Percentiles rank a stretch among this genome's conserved stretches.
Evolutionary conservation across 2,113 vertebrate species (phyloP).

Genomic region (Nannospalax galili): DNA sequence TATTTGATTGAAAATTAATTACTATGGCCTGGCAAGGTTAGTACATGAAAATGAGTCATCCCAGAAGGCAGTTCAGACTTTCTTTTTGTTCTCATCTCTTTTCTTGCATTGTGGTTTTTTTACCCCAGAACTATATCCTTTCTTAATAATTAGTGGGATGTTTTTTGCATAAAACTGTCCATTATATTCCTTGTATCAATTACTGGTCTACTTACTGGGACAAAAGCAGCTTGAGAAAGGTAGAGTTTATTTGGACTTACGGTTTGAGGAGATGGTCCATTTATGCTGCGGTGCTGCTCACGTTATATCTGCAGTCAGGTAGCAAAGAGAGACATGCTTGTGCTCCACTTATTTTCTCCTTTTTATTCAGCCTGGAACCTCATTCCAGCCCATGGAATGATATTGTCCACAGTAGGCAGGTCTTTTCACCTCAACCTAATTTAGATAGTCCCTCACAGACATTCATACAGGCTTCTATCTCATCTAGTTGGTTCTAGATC

Average conservation of each 20-base stretch:
- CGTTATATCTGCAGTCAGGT: too few relatives aligned
- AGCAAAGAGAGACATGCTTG: too few relatives aligned
- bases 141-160: not conserved
- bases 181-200: not conserved
- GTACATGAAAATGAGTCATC: not conserved
- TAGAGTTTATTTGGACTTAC: too few relatives aligned
- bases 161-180: not conserved
- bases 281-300: too few relatives aligned
- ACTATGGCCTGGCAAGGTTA: not conserved
- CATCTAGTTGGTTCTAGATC: not conserved
- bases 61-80: not conserved
- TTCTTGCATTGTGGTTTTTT: not conserved
- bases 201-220: not conserved
- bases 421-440: too few relatives aligned
- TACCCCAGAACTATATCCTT: not conserved
- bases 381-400: too few relatives aligned
- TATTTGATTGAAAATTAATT: not conserved
- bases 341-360: too few relatives aligned
- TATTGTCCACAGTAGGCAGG: too few relatives aligned
- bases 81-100: not conserved
- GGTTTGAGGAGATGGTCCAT: too few relatives aligned
- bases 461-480: not conserved
- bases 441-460: not conserved
- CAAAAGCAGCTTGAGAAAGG: not conserved
- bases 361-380: too few relatives aligned